Evolutionary conservation across 2,888 invertebrate genomes (phyloP).

Genomic region (Scelioninae gen. 2): DNA sequence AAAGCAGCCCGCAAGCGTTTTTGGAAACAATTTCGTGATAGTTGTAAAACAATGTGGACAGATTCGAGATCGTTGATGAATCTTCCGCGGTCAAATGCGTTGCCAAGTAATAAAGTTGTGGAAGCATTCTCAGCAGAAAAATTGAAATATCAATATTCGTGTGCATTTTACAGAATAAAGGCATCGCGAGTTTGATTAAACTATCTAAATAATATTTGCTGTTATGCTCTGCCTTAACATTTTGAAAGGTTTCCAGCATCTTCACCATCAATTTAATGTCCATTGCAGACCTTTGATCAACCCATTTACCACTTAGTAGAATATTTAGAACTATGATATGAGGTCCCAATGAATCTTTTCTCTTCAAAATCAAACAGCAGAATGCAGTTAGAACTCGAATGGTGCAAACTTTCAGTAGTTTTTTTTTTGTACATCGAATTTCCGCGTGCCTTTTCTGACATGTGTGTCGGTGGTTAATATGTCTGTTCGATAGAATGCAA

Average conservation of each 20-base stretch:
- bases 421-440: constrained; percentile 45
- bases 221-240: constrained; percentile 60
- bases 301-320: constrained; percentile 66
- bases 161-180: constrained; percentile 68
- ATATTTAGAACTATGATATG: constrained; percentile 64
- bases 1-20: constrained; percentile 71
- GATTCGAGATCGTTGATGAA: constrained; percentile 33
- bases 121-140: constrained; percentile 71
- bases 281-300: constrained; percentile 58
- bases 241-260: constrained; percentile 69
- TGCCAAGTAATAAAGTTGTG: constrained; percentile 63
- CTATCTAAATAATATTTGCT: constrained; percentile 64
- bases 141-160: constrained; percentile 69
- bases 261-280: constrained; percentile 69
- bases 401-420: constrained; percentile 64
- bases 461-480: constrained; percentile 30
- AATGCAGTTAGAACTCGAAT: constrained; percentile 66
- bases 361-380: constrained; percentile 61
- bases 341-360: constrained; percentile 52
- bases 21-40: constrained; percentile 53
- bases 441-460: constrained; percentile 11
- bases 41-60: constrained; percentile 54
- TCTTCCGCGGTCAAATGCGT: constrained; percentile 7
- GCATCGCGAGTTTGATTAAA: constrained; percentile 67
- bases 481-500: constrained; percentile 11